phyloP scores from a whole-genome alignment of 2,888 invertebrate species.

The Drosophila fulvimacula region DNA sequence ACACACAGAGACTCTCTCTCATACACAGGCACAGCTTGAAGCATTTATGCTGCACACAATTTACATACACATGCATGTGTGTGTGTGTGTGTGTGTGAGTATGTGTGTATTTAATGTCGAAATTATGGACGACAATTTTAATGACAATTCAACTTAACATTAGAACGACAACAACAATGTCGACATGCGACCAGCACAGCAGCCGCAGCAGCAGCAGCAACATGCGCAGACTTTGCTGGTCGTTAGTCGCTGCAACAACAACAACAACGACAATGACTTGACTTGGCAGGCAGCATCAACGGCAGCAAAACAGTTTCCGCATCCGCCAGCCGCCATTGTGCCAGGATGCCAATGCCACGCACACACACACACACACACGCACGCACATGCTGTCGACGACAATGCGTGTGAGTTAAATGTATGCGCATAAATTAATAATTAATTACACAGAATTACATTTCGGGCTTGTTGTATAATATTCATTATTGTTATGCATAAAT shows the following conservation, averaged over 20 bases:
- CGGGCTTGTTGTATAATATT: constrained; percentile 83
- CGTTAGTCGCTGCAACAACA: constrained; percentile 28
- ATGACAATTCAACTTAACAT: constrained; percentile 82
- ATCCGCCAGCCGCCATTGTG: constrained; percentile 79
- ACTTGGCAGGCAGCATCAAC: constrained; percentile 76
- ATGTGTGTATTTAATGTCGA: constrained; percentile 81
- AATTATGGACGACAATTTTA: constrained; percentile 82
- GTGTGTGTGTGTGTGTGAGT: constrained; percentile 50
- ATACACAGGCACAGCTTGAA: constrained; percentile 38
- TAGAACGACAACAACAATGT: constrained; percentile 74
- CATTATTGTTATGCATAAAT: constrained; percentile 84
- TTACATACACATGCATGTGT: constrained; percentile 58
- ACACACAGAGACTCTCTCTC: constrained; percentile 7
- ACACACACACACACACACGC: constrained; percentile 27
- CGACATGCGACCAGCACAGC: constrained; percentile 55
- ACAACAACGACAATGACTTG: constrained; percentile 52
- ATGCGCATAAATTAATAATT: constrained; percentile 84
- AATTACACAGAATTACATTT: constrained; percentile 84
- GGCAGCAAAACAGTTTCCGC: constrained; percentile 80
- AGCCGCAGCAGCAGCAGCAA: constrained; percentile 46
- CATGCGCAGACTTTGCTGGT: constrained; percentile 37
- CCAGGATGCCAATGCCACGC: constrained; percentile 77
- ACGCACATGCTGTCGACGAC: constrained; percentile 65
- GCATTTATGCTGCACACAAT: constrained; percentile 77
- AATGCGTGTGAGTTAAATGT: constrained; percentile 82